Percentiles rank a stretch among this genome's conserved stretches.
These are phyloP conservation scores for Stenoptilia bipunctidactyla DNA, from an alignment of 2,888 invertebrate species.

Conservation along the genomic window DNA sequence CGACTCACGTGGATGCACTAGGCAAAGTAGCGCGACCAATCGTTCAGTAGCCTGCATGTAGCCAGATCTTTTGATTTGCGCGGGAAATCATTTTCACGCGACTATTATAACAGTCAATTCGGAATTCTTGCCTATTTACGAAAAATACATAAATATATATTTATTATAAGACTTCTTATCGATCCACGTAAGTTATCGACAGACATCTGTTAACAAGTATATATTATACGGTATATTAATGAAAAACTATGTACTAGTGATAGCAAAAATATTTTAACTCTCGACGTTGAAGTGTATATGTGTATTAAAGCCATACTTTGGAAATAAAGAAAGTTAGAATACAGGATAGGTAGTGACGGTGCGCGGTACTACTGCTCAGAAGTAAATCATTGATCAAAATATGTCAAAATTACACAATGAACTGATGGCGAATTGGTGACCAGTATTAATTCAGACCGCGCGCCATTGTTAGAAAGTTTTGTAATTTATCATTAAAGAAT, in stretches of 20 bases:
- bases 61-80: neutral
- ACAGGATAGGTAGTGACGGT: conserved; percentile 50
- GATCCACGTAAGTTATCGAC: conserved; percentile 36
- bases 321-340: conserved; percentile 30
- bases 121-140: neutral
- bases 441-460: conserved; percentile 24
- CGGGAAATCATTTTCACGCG: neutral
- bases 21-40: conserved; percentile 2
- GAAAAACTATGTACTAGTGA: conserved; percentile 46
- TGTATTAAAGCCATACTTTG: conserved; percentile 37
- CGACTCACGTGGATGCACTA: conserved; percentile 31
- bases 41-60: neutral
- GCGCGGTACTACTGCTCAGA: conserved; percentile 30
- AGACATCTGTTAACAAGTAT: conserved; percentile 46
- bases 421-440: neutral
- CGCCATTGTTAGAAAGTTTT: too few species aligned
- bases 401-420: conserved; percentile 1
- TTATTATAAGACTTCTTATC: neutral
- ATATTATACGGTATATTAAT: conserved; percentile 33
- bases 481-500: too few species aligned
- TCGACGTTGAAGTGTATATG: conserved; percentile 55
- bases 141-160: neutral
- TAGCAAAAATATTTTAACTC: conserved; percentile 38
- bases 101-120: neutral
- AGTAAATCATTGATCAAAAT: neutral